Evolutionary conservation across 2,113 vertebrate genomes (phyloP), one percentile per base, ranked within the genome.

Genomic region (Podarcis raffonei): DNA sequence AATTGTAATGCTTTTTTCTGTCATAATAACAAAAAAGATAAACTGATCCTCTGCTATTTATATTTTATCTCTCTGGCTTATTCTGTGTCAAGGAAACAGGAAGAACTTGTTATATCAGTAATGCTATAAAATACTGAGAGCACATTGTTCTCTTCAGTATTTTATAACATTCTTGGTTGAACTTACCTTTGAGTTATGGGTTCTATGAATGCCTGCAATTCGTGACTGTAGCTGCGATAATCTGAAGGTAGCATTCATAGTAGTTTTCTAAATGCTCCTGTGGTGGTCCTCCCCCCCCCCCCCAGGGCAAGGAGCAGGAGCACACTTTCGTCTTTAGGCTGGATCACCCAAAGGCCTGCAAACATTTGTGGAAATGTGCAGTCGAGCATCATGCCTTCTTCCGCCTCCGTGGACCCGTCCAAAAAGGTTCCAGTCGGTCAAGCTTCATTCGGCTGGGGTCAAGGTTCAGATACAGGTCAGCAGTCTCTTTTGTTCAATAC

Each of bases 321-420:
- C 99, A 99, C 94, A 99, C 99, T 2, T 99, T 99, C 94, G 98
- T 99, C 23, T 99, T 99, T 85, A 97, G 98, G 93, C 97, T 99
- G 97, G 99, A 99, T 72, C 99, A 99, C 86, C 99, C 99, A 30
- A 99, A 99, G 94, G 99, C 99, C 65, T 99, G 99, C 94, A 99
- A 99, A 92, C 99, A 99, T 93, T 95, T 99, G 42, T 99, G 99
- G 99, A 99, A 99, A 75, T 99, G 99, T 92, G 99, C 99, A 0
- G 98, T 99, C 90, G 99, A 99, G 22, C 99, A 99, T 92, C 99
- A 99, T 0, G 98, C 99, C 37, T 99, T 99, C 96, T 99, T 99
- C 93, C 97, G 99, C 20, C 98, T 99, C 71, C 97, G 99, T 42
- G 98, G 98, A 1, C 99, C 99, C 0, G 98, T 99, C 20, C 98